These are phyloP conservation scores for Heliconius sara DNA, from an alignment of 2,888 invertebrate species.

Conservation along the genomic window DNA sequence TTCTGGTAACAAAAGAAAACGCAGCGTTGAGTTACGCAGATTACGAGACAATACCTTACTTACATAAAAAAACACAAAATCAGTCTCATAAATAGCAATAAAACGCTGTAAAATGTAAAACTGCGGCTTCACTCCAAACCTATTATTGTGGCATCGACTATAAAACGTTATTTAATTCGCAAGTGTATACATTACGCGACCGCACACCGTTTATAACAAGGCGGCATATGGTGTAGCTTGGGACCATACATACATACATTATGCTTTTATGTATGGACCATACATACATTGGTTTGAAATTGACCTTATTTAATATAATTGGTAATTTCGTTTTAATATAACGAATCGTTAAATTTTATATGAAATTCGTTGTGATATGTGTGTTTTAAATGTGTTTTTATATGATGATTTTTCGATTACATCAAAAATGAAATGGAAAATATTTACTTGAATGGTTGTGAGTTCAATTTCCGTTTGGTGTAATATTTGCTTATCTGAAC, in stretches of 20 bases:
- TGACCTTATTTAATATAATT: slow-evolving; percentile 11
- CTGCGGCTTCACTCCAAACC: slow-evolving; percentile 2
- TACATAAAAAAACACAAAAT: not conserved
- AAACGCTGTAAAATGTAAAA: slow-evolving; percentile 8
- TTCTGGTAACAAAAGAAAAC: too few relatives aligned
- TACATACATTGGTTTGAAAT: slow-evolving; percentile 13
- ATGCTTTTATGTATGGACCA: too few relatives aligned
- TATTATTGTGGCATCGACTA: slow-evolving; percentile 24
- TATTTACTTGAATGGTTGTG: not conserved
- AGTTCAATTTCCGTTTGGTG: too few relatives aligned
- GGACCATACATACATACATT: too few relatives aligned
- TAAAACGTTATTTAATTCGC: slow-evolving; percentile 30
- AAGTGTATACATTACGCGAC: slow-evolving; percentile 40
- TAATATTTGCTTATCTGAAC: too few relatives aligned
- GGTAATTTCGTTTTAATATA: slow-evolving; percentile 23
- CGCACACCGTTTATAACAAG: slow-evolving; percentile 39
- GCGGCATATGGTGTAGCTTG: slow-evolving; percentile 28
- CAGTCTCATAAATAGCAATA: not conserved
- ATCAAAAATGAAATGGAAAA: not conserved
- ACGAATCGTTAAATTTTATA: slow-evolving; percentile 17
- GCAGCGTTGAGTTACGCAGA: too few relatives aligned
- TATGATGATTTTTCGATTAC: not conserved
- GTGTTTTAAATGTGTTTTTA: not conserved
- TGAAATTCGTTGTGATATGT: not conserved
- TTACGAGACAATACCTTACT: not conserved